phyloP scores from a whole-genome alignment of 2,113 vertebrate species.

The Rhea americana region DNA sequence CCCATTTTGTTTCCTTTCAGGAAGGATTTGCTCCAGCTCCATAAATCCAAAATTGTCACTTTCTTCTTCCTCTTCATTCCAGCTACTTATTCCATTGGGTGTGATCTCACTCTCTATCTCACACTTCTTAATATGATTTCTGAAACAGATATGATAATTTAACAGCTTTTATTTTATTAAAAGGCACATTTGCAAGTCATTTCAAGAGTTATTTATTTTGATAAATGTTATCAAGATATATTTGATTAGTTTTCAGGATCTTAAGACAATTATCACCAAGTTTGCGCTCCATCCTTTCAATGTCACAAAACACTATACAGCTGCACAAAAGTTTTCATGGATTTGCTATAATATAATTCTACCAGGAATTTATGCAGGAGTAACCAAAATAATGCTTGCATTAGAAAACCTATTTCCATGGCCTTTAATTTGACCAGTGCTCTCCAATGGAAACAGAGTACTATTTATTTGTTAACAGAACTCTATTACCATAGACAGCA shows the following conservation, averaged over 20 bases:
- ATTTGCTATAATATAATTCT: neutral
- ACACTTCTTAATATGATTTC: constrained; percentile 83
- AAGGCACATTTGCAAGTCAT: neutral
- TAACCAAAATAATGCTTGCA: neutral
- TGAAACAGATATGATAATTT: constrained; percentile 67
- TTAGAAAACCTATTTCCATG: neutral
- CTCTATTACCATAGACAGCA: neutral
- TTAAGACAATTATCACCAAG: neutral
- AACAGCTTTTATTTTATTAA: neutral
- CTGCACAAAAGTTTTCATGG: neutral
- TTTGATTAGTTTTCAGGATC: neutral
- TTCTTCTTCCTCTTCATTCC: constrained; percentile 71
- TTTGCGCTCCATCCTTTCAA: neutral
- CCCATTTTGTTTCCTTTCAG: constrained; percentile 68
- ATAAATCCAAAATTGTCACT: constrained; percentile 50
- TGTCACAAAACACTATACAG: neutral
- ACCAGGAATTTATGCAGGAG: neutral
- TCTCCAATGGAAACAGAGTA: neutral
- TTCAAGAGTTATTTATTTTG: neutral
- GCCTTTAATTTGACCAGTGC: neutral
- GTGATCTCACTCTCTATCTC: constrained; percentile 74
- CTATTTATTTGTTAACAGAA: neutral
- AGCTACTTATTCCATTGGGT: constrained; percentile 79
- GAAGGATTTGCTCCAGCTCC: constrained; percentile 69
- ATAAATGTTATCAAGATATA: neutral